These are phyloP conservation scores for Lottia scabra DNA, from an alignment of 2,888 invertebrate genomes.

Conservation along the genomic window DNA sequence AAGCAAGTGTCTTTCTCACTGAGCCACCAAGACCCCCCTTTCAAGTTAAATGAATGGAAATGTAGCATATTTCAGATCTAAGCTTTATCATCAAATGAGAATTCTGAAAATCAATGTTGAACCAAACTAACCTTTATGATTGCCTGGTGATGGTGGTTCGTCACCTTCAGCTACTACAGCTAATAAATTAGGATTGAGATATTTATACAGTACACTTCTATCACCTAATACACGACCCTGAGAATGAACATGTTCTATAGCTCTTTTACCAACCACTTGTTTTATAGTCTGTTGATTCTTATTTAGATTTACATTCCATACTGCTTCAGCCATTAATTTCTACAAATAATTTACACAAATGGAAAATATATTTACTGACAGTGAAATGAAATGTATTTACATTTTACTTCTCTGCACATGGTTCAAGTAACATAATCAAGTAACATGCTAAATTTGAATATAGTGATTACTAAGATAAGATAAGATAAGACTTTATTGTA, in stretches of 20 bases:
- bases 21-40: no score
- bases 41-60: no score
- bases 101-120: no score
- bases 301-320: constrained; percentile 82
- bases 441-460: no score
- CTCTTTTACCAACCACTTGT: constrained; percentile 64
- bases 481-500: no score
- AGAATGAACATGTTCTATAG: constrained; percentile 81
- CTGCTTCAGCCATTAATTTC: constrained; percentile 75
- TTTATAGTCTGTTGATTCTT: constrained; percentile 73
- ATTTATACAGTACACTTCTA: constrained; percentile 97
- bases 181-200: constrained; percentile 96
- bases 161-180: constrained; percentile 84
- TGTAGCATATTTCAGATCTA: no score
- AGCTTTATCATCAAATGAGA: neutral
- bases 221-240: constrained; percentile 95
- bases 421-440: no score
- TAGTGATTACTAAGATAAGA: no score
- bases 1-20: no score
- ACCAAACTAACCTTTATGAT: constrained; percentile 26
- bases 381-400: neutral
- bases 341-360: constrained; percentile 59
- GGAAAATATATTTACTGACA: neutral
- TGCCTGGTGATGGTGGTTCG: constrained; percentile 69
- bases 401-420: no score